Percentiles rank a stretch among this genome's conserved stretches.
Evolutionary conservation across 2,797 vertebrate genomes (phyloP).

Genomic region (Chaetophractus vellerosus): DNA sequence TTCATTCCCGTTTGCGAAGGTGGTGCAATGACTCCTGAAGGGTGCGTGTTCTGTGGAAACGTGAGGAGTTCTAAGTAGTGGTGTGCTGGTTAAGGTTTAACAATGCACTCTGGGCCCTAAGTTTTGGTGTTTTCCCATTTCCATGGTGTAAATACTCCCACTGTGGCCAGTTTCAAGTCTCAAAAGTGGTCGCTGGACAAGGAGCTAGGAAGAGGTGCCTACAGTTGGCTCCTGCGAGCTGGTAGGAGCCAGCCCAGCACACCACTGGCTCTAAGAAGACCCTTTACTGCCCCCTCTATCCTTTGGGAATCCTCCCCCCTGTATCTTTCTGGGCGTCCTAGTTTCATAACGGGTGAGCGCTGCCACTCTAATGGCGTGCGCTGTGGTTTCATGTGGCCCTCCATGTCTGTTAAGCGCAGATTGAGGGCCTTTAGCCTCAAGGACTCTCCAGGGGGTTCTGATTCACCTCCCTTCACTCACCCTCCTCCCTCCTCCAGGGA

Average conservation of each 20-base stretch:
- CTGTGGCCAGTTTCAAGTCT: not conserved
- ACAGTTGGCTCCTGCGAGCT: too few species aligned
- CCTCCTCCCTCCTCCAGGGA: not conserved
- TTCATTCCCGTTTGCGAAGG: not conserved
- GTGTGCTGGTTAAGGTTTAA: too few species aligned
- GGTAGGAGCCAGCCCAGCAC: not conserved
- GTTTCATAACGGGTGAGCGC: rapidly evolving
- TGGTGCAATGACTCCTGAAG: rapidly evolving
- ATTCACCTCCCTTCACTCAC: rapidly evolving
- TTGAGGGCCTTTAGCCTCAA: rapidly evolving
- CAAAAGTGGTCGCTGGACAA: not conserved
- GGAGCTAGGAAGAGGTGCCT: not conserved
- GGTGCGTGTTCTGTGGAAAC: not conserved
- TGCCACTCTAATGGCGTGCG: rapidly evolving
- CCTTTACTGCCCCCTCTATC: rapidly evolving
- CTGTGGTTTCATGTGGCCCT: too few species aligned
- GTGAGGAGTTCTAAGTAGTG: too few species aligned
- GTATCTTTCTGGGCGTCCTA: rapidly evolving
- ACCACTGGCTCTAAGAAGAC: not conserved
- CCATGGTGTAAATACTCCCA: not conserved
- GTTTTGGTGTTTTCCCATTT: rapidly evolving
- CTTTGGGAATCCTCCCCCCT: rapidly evolving
- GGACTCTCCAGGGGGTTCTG: rapidly evolving
- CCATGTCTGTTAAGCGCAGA: rapidly evolving
- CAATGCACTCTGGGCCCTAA: rapidly evolving